These are phyloP conservation scores for Synergus gifuensis DNA, from an alignment of 2,888 invertebrate genomes.

Conservation along the genomic window DNA sequence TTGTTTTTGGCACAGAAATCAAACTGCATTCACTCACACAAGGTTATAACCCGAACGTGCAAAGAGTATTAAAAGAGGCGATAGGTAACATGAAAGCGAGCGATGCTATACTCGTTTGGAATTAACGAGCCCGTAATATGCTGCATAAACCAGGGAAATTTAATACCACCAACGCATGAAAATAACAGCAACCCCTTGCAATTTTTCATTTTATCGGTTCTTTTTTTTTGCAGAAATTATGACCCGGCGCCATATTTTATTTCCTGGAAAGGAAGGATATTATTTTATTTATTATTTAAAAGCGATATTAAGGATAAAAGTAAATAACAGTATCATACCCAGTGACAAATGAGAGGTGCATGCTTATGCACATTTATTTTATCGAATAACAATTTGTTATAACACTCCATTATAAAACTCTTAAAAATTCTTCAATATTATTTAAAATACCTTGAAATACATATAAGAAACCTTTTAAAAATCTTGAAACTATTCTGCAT, in stretches of 20 bases:
- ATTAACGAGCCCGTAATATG: conserved; percentile 24
- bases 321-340: neutral
- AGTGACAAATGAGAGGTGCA: too few species aligned
- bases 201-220: neutral
- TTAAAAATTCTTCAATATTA: too few species aligned
- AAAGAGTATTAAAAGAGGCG: conserved; percentile 15
- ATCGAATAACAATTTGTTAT: too few species aligned
- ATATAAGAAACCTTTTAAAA: too few species aligned
- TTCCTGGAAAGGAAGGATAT: neutral
- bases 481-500: too few species aligned
- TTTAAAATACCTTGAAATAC: too few species aligned
- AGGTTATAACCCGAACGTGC: neutral
- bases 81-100: conserved; percentile 4
- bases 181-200: conserved; percentile 9
- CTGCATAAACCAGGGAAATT: conserved; percentile 11
- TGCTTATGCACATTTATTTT: too few species aligned
- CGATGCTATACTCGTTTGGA: conserved; percentile 11
- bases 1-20: neutral
- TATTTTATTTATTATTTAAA: neutral
- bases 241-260: neutral
- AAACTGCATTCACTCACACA: neutral
- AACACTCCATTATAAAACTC: too few species aligned
- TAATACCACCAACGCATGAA: conserved; percentile 16
- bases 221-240: neutral
- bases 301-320: neutral